Evolutionary conservation across 2,113 vertebrate genomes (phyloP), one percentile per base, ranked within the genome.

Genomic region (Garra rufa): DNA sequence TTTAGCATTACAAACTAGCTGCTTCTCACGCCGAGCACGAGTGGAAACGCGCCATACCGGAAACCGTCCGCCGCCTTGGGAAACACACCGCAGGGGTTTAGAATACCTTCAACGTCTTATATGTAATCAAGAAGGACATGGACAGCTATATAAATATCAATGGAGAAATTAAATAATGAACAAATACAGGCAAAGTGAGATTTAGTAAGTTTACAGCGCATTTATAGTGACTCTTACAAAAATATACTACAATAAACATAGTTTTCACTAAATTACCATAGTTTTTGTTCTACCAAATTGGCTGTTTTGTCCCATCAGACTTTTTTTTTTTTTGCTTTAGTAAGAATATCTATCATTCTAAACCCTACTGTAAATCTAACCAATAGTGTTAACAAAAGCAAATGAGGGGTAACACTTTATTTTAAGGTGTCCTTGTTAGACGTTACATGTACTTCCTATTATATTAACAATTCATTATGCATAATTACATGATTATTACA

Each of bases 1-100:
- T 76, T 81, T 70, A 83, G 77, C 84, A 78, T 75, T 44, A 44
- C 63, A 65, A 78, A 82, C 82, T 75, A 80, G 82, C 65, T 84
- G 76, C 71, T 76, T 75, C 69, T 78, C 67, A 82, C 70, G 50
- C 24, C 15, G 26, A 63, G 67, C 43, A 76, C 30, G 73, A 63
- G 83, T 78, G 48, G 69, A 76, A 41, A 21, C 59, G 61, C 74
- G 57, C 63, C 19, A 0, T 7, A 81, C n/a, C 52, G 55, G 76
- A 44, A 69, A 61, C 6, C 44, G 67, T 28, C 85, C 41, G 26
- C 79, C 82, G 76, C 76, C 65, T 82, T 3, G 21, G 8, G n/a
- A 76, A 81, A 85, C 24, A 65, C 44, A 75, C 28, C 30, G n/a
- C 74, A 41, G 44, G 50, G 69, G 59, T 82, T 87, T 67, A 74